A percentile compares a stretch with the other conserved stretches of the same genome.
Evolutionary conservation across 1,140 invertebrate species (phyloP).

Genomic region (Drosophila novamexicana): DNA sequence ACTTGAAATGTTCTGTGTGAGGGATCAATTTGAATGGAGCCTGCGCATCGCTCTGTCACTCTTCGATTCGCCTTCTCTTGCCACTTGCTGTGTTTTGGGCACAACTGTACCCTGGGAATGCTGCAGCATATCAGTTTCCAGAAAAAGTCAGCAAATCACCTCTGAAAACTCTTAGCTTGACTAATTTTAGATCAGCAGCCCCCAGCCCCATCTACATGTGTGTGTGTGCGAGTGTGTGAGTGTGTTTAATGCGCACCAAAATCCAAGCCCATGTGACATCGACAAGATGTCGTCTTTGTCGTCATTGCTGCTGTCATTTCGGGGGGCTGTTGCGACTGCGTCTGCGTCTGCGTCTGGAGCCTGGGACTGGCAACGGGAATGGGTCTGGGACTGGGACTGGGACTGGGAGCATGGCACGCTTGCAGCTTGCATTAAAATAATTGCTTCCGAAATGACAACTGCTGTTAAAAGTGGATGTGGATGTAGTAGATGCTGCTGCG

Average conservation of each 20-base stretch:
- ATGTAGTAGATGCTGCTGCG: constrained; percentile 9
- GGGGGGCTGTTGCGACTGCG: constrained; percentile 33
- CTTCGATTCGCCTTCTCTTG: background rate
- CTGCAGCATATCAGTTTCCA: constrained; percentile 46
- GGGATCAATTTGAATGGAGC: background rate
- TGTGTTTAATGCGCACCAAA: constrained; percentile 16
- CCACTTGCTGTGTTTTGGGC: background rate
- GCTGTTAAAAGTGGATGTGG: constrained; percentile 65
- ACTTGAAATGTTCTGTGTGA: background rate
- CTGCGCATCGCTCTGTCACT: background rate
- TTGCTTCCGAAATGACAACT: constrained; percentile 83
- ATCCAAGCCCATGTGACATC: constrained; percentile 45
- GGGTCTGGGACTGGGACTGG: constrained; percentile 21
- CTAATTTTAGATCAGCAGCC: constrained; percentile 46
- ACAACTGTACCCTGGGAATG: constrained; percentile 41
- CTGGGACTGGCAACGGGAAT: constrained; percentile 2
- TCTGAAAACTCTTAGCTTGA: constrained; percentile 31
- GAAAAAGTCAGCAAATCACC: constrained; percentile 28
- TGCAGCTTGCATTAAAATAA: constrained; percentile 77
- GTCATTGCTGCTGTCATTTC: constrained; percentile 21
- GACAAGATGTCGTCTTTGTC: constrained; percentile 42
- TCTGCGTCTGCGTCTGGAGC: constrained; percentile 29
- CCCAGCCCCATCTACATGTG: constrained; percentile 1
- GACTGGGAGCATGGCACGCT: constrained; percentile 44
- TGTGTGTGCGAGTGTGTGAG: constrained; percentile 1